A percentile compares a stretch with the other conserved stretches of the same genome.
These are phyloP conservation scores for Zaprionus africanus DNA, from an alignment of 1,140 invertebrate genomes.

Conservation along the genomic window DNA sequence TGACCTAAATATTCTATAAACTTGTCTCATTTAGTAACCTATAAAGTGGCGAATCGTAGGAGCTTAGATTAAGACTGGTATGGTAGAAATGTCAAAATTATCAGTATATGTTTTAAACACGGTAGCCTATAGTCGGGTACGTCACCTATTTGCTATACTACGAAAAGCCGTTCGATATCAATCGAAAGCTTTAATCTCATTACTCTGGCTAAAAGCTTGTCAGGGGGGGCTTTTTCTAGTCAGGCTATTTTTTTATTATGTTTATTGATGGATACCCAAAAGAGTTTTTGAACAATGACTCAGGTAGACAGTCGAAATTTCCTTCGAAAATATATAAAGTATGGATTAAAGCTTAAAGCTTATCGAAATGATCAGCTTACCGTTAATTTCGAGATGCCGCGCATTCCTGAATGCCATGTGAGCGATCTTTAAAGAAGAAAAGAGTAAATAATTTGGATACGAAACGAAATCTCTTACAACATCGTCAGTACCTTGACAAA, in stretches of 20 bases:
- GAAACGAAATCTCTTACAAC: not conserved
- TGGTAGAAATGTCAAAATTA: too few relatives aligned
- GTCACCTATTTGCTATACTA: not conserved
- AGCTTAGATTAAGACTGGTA: too few relatives aligned
- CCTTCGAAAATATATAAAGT: not conserved
- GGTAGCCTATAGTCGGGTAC: not conserved
- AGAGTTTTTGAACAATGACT: not conserved
- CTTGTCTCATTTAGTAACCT: too few relatives aligned
- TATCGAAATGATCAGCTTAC: conserved; percentile 8
- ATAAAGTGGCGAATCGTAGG: too few relatives aligned
- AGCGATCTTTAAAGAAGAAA: conserved; percentile 4
- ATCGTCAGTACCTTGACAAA: conserved; percentile 50
- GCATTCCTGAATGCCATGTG: not conserved
- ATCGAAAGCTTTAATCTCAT: conserved; percentile 2
- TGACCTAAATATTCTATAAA: too few relatives aligned
- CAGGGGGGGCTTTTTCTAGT: not conserved
- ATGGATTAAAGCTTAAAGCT: too few relatives aligned
- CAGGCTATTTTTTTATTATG: not conserved
- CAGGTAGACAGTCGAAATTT: not conserved
- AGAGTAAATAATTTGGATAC: not conserved
- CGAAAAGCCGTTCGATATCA: not conserved
- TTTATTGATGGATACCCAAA: not conserved
- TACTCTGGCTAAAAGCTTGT: conserved; percentile 4
- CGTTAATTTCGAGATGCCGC: not conserved
- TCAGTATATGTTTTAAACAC: too few relatives aligned